Base-by-base conservation (phyloP, 1,140 invertebrate genomes). In the Helicoverpa zea region DNA sequence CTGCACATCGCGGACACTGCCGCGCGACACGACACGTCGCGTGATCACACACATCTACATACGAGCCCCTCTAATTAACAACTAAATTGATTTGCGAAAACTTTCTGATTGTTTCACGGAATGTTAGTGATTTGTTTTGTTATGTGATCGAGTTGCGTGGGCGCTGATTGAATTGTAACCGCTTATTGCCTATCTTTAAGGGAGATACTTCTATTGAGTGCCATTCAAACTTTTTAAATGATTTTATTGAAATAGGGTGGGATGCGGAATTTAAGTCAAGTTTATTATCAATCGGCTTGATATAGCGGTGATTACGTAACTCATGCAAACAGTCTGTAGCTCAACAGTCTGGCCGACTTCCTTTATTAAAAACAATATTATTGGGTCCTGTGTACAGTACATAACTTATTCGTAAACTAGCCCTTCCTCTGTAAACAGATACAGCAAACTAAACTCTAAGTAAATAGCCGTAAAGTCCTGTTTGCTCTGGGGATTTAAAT, bases 281-380 rank as follows among this genome's bases (percentile, higher is more conserved):
- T 43, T 43, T 61, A 43, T 64, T 47, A 64, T 70, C 52, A 70
- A 51, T 51, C 43, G 18, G 13, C 12, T 14, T 9, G n/a, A 13
- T 10, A 23, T 30, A 13, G n/a, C 29, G 16, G 11, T 52, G n/a
- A 49, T 52, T 18, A 52, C 14, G 5, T 11, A 70, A 18, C 49
- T 14, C 3, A 13, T 51, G 13, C 49, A 29, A 29, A 51, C 23
- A 16, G 63, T 14, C 63, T 43, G 30, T 16, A 13, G 68, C 49
- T 68, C 68, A 51, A 70, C 30, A 72, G 29, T 52, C 52, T 13
- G 43, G 10, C 16, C 30, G 35, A 23, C 23, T 54, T 52, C 47
- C 68, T 52, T 72, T 72, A 72, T 72, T 72, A 72, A 72, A 72
- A 72, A 72, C 68, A 72, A 72, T 72, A 72, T 72, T 72, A 72